These are phyloP conservation scores for Hermaeophaga mercurialis DNA, from an alignment of 2,888 invertebrate genomes.

Conservation along the genomic window DNA sequence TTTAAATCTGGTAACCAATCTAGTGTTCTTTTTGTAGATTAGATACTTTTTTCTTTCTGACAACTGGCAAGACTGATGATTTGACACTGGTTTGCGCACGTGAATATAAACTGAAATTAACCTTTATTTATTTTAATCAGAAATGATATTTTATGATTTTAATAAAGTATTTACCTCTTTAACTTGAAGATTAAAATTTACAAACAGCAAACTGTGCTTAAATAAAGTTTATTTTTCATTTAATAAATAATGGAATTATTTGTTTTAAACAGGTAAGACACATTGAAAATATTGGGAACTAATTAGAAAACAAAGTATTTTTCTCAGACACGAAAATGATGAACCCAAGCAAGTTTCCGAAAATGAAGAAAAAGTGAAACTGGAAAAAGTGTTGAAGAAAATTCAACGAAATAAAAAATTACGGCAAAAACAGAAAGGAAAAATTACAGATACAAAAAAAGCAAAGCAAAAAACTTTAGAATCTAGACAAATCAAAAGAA, in stretches of 20 bases:
- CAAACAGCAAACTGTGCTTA: no score
- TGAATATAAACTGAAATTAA: no score
- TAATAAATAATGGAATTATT: slow-evolving; percentile 67
- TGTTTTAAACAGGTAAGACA: slow-evolving; percentile 69
- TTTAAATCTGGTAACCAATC: no score
- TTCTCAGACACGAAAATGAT: slow-evolving; percentile 58
- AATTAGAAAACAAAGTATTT: neutral
- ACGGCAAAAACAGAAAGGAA: slow-evolving; percentile 51
- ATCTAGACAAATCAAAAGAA: slow-evolving; percentile 38
- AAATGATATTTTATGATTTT: no score
- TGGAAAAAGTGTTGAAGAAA: slow-evolving; percentile 65
- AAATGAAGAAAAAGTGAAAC: slow-evolving; percentile 58
- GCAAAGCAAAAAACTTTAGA: slow-evolving; percentile 46
- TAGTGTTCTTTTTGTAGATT: no score
- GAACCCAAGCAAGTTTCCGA: slow-evolving; percentile 43
- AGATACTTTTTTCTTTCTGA: no score
- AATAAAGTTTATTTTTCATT: no score
- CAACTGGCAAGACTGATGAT: no score
- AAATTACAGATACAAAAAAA: slow-evolving; percentile 43
- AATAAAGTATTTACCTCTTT: no score
- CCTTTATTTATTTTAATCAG: no score
- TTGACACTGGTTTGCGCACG: no score
- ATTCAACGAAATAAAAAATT: slow-evolving; percentile 64
- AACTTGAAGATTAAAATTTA: no score
- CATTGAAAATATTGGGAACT: neutral